A percentile compares a stretch with the other conserved stretches of the same genome.
Evolutionary conservation across 2,797 vertebrate genomes (phyloP).

Genomic region (Argentina silus): DNA sequence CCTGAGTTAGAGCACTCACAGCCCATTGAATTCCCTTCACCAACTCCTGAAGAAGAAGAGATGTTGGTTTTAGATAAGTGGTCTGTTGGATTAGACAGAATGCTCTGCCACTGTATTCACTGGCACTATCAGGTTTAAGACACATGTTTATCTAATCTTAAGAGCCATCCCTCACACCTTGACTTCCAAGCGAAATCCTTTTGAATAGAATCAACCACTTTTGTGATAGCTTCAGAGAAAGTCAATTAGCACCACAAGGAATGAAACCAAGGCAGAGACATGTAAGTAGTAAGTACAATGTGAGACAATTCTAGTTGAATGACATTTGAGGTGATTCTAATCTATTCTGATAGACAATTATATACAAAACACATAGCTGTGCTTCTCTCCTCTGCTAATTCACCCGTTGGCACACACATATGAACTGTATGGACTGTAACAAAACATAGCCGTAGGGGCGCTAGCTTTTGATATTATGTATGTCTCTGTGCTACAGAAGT

Average conservation of each 20-base stretch:
- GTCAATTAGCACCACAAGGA: background rate
- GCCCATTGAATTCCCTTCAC: background rate
- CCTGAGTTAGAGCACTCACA: background rate
- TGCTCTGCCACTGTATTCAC: background rate
- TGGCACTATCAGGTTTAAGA: background rate
- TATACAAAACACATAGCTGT: background rate
- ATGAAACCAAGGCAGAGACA: background rate
- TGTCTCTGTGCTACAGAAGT: conserved; percentile 66
- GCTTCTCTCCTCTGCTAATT: conserved; percentile 20
- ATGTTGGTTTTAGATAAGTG: background rate
- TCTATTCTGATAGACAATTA: background rate
- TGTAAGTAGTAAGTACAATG: background rate
- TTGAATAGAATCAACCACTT: background rate
- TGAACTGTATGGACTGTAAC: background rate
- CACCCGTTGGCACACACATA: conserved; percentile 27
- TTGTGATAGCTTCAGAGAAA: background rate
- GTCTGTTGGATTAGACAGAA: background rate
- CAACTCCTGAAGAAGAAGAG: background rate
- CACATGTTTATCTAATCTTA: background rate
- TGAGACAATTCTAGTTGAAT: background rate
- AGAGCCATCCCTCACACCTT: background rate
- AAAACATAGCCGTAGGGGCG: background rate
- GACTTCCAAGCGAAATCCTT: conserved; percentile 8
- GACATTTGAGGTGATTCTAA: background rate
- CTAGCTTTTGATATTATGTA: conserved; percentile 38